phyloP scores from a whole-genome alignment of 2,888 invertebrate species.

The Unio pictorum region DNA sequence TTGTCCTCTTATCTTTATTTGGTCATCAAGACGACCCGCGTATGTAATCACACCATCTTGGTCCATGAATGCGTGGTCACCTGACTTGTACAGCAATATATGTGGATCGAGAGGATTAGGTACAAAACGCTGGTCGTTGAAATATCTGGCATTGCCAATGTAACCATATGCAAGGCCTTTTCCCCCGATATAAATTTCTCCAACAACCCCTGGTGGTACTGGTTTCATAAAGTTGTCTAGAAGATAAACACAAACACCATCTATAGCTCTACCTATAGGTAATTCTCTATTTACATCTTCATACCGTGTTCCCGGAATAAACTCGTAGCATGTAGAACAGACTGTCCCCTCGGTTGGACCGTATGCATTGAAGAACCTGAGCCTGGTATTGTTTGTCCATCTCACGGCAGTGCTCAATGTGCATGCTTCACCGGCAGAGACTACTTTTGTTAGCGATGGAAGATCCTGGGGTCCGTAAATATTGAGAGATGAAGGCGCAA shows the following conservation, averaged over 20 bases:
- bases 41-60: conserved; percentile 78
- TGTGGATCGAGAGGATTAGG: conserved; percentile 17
- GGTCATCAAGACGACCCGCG: conserved; percentile 87
- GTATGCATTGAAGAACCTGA: conserved; percentile 87
- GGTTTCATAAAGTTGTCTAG: conserved; percentile 81
- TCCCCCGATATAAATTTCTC: conserved; percentile 87
- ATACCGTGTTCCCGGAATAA: conserved; percentile 68
- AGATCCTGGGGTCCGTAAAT: conserved; percentile 74
- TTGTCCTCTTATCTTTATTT: conserved; percentile 78
- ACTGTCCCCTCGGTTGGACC: conserved; percentile 94
- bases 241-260: conserved; percentile 86
- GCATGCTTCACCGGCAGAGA: conserved; percentile 89
- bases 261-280: conserved; percentile 86
- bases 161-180: conserved; percentile 86
- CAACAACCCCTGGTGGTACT: conserved; percentile 82
- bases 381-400: conserved; percentile 81
- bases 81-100: conserved; percentile 82
- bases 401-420: conserved; percentile 80
- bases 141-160: conserved; percentile 77
- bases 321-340: conserved; percentile 85
- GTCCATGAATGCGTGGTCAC: conserved; percentile 83
- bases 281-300: conserved; percentile 76
- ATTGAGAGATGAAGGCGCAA: conserved; percentile 85
- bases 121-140: conserved; percentile 63
- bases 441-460: conserved; percentile 78